Conservation (phyloP, 2,113 vertebrate species). For the Butastur rufipennis region DNA sequence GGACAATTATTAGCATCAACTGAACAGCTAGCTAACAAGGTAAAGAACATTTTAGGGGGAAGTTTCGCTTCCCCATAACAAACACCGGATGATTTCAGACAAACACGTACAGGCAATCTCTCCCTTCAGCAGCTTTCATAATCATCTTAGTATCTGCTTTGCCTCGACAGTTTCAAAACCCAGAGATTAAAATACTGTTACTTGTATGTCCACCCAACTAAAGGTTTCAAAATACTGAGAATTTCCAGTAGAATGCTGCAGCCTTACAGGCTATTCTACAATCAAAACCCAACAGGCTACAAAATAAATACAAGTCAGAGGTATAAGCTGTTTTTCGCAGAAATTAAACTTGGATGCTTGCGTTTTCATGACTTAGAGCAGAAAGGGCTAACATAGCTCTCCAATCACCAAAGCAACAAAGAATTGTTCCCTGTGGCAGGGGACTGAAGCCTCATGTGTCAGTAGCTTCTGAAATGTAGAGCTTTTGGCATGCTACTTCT, state of each 20-base stretch:
- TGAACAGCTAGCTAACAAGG: background rate
- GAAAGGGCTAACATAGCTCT: background rate
- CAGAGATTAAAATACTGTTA: background rate
- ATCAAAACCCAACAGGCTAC: background rate
- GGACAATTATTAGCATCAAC: background rate
- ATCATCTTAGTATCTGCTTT: background rate
- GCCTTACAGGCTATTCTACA: background rate
- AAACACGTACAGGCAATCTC: background rate
- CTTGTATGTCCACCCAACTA: background rate
- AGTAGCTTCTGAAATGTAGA: background rate
- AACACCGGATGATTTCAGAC: background rate
- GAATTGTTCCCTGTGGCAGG: background rate
- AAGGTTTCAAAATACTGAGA: background rate
- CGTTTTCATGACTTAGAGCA: background rate
- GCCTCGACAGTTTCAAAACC: background rate
- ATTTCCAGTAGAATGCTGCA: background rate
- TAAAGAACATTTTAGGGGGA: background rate
- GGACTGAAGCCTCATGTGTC: background rate
- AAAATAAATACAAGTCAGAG: background rate
- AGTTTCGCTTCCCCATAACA: background rate
- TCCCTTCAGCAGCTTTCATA: background rate
- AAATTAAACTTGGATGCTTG: background rate
- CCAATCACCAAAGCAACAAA: background rate
- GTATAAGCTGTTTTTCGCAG: background rate
- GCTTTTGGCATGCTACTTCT: background rate